These are phyloP conservation scores for Enteromius treurensis DNA, from an alignment of 2,797 vertebrate genomes.

Conservation along the genomic window DNA sequence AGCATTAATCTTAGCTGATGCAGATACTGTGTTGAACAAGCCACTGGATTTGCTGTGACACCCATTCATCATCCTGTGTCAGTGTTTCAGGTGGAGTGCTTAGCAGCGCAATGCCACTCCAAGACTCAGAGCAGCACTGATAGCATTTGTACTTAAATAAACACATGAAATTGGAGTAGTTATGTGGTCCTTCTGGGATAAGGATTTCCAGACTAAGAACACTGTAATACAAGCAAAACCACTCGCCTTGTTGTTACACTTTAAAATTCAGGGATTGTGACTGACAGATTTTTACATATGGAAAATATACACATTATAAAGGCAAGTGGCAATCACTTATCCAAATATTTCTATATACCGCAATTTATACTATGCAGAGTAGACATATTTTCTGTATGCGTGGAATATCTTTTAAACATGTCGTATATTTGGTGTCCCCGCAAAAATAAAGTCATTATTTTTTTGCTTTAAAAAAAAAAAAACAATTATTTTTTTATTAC, in stretches of 20 bases:
- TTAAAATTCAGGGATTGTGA: slow-evolving; percentile 2
- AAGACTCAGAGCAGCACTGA: slow-evolving; percentile 12
- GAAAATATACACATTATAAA: neutral
- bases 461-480: too few species aligned
- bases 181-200: neutral
- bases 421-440: too few species aligned
- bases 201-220: slow-evolving; percentile 26
- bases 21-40: slow-evolving; percentile 45
- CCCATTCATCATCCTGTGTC: slow-evolving; percentile 38
- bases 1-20: slow-evolving; percentile 40
- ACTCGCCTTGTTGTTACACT: slow-evolving; percentile 5
- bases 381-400: neutral
- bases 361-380: neutral
- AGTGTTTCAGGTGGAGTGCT: slow-evolving; percentile 41
- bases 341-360: neutral
- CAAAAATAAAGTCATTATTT: too few species aligned
- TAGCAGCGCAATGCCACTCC: neutral
- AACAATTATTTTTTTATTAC: too few species aligned
- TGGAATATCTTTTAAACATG: neutral
- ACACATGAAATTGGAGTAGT: slow-evolving; percentile 20
- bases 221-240: slow-evolving; percentile 7
- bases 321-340: neutral
- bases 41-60: slow-evolving; percentile 38
- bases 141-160: slow-evolving; percentile 38
- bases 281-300: neutral